phyloP scores from a whole-genome alignment of 2,113 vertebrate species.

The Nothobranchius furzeri region DNA sequence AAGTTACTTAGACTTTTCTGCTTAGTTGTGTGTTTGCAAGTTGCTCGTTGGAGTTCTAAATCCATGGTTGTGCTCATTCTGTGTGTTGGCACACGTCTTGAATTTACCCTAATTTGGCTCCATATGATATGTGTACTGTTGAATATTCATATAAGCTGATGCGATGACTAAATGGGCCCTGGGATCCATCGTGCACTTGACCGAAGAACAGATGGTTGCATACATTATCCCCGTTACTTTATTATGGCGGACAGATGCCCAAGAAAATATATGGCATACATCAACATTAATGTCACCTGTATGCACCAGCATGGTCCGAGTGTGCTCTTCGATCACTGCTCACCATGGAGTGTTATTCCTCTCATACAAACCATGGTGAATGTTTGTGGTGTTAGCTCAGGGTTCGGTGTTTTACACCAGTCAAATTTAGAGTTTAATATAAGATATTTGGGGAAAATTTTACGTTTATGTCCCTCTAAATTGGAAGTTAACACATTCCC shows the following conservation, averaged over 20 bases:
- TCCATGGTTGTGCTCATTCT: conserved; percentile 1
- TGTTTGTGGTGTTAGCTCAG: neutral
- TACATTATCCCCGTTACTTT: conserved; percentile 45
- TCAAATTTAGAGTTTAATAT: neutral
- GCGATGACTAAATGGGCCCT: conserved; percentile 47
- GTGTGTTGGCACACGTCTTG: neutral
- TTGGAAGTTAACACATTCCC: neutral
- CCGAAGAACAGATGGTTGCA: conserved; percentile 52
- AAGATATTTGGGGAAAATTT: too few species aligned
- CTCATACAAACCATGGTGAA: neutral
- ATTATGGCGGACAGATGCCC: conserved; percentile 38
- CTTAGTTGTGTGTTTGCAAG: neutral
- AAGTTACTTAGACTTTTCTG: neutral
- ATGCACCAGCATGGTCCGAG: conserved; percentile 7
- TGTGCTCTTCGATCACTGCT: neutral
- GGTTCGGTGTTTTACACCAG: neutral
- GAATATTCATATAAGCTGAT: conserved; percentile 53
- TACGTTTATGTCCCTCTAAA: neutral
- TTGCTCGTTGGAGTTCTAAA: conserved; percentile 11
- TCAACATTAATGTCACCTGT: conserved; percentile 41
- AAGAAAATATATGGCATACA: conserved; percentile 32
- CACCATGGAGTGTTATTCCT: neutral
- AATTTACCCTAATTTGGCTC: conserved; percentile 14
- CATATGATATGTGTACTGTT: conserved; percentile 18
- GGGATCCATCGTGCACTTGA: conserved; percentile 46